Percentiles rank a stretch among this genome's conserved stretches.
phyloP scores from a whole-genome alignment of 1,140 invertebrate genomes.

The Holotrichia oblita region DNA sequence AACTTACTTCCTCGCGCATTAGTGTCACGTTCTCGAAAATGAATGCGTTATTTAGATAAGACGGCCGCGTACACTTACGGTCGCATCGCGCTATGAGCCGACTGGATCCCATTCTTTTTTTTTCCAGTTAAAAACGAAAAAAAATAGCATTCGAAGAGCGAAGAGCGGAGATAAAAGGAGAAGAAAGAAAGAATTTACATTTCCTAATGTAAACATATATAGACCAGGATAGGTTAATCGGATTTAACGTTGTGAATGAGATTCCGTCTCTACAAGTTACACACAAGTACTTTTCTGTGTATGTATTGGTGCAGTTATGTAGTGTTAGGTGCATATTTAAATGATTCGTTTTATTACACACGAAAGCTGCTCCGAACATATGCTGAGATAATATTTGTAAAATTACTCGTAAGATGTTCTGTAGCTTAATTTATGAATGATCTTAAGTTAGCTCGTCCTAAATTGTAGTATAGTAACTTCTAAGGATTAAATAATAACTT shows the following conservation, averaged over 20 bases:
- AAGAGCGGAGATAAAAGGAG: not conserved
- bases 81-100: not conserved
- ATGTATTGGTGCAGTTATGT: not conserved
- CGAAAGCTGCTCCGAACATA: too few relatives aligned
- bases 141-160: constrained; percentile 2
- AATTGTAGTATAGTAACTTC: too few relatives aligned
- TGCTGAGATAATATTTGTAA: too few relatives aligned
- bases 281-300: not conserved
- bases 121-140: not conserved
- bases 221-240: not conserved
- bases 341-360: too few relatives aligned
- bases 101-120: not conserved
- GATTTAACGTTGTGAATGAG: not conserved
- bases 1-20: constrained; percentile 34
- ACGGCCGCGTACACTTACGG: not conserved
- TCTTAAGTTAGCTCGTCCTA: too few relatives aligned
- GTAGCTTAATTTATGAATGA: too few relatives aligned
- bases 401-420: too few relatives aligned
- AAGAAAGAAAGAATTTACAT: constrained; percentile 24
- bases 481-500: too few relatives aligned
- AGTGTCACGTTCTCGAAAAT: constrained; percentile 25
- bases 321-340: not conserved
- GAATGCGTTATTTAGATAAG: constrained; percentile 32
- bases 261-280: not conserved
- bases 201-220: constrained; percentile 23